Evolutionary conservation across 2,888 invertebrate species (phyloP), one percentile per base, ranked within the genome.

Genomic region (Epistrophe grossulariae): DNA sequence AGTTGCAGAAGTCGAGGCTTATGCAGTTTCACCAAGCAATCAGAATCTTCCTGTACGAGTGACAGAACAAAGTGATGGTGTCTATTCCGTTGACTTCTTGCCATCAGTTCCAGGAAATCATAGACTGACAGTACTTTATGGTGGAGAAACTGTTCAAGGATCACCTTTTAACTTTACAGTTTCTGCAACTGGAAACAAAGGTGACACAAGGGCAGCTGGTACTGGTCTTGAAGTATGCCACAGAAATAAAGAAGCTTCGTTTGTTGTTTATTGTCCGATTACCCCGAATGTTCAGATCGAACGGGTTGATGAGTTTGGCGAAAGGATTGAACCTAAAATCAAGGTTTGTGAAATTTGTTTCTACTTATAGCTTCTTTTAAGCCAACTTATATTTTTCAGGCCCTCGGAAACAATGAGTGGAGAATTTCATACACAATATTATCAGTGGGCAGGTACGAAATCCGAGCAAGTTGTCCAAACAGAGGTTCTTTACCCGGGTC

Each of bases 391-490:
- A 60, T 35, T 0, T 45, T 77, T 81, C 19, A 91, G 55, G 93
- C 94, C 0, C 93, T 95, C 13, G 94, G 94, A 93, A 96, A 94
- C 92, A 96, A 97, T 1, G 96, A 97, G 89, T 98, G 97, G 95
- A 95, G 96, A 85, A 97, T 98, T 64, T 96, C 97, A 0, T 99
- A 98, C 93, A 95, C 96, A 1, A 98, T 99, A 0, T 95, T 96
- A 0, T 97, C 97, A 90, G 97, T 98, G n/a, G 99, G 99, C 1
- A 94, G 96, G 52, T 99, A 98, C 91, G 98, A 98, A 92, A 96
- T 99, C 43, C 94, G 97, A 85, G 96, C 99, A 88, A 96, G 96
- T 89, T 95, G 95, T 38, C 91, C 94, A 0, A 92, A 94, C 60
- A 92, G 92, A 73, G 95, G 95, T 52, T 95, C 95, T 43, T 90